Conservation (phyloP, 2,888 invertebrate genomes). For the Willowsia nigromaculata region DNA sequence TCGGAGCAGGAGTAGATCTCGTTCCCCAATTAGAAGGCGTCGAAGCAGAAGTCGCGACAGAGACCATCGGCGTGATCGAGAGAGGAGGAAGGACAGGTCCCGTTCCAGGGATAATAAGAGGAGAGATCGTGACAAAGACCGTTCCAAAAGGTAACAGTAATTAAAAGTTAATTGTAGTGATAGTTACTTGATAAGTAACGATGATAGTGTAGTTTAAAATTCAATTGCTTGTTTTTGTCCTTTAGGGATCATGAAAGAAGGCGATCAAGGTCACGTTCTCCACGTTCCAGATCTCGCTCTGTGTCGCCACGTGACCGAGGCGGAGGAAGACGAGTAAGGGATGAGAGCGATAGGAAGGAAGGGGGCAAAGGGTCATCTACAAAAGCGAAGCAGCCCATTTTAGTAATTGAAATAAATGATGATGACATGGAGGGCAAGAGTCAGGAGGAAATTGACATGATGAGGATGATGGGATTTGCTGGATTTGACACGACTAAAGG, state of each 20-base stretch:
- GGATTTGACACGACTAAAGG: conserved; percentile 97
- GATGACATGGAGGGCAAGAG: conserved; percentile 94
- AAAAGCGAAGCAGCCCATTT: conserved; percentile 63
- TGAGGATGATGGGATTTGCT: conserved; percentile 97
- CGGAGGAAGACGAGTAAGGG: not conserved
- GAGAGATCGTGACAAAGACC: conserved; percentile 60
- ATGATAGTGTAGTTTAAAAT: not conserved
- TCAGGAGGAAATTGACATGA: conserved; percentile 96
- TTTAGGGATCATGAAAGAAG: conserved; percentile 46
- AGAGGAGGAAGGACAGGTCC: conserved; percentile 81
- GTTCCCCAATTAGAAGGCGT: conserved; percentile 81
- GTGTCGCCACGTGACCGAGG: not conserved
- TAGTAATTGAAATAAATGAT: conserved; percentile 82
- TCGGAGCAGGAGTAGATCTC: conserved; percentile 81
- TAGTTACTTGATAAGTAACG: not conserved
- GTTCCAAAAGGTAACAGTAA: conserved; percentile 5
- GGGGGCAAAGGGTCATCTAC: not conserved
- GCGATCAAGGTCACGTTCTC: conserved; percentile 23
- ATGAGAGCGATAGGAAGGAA: conserved; percentile 24
- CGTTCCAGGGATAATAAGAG: conserved; percentile 80
- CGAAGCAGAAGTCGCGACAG: conserved; percentile 66
- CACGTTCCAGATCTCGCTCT: conserved; percentile 43
- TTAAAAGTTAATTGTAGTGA: not conserved
- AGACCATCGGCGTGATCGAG: conserved; percentile 80
- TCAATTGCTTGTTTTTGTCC: not conserved